Evolutionary conservation across 2,888 invertebrate genomes (phyloP), one percentile per base, ranked within the genome.

Genomic region (Heterodera filipjevi): DNA sequence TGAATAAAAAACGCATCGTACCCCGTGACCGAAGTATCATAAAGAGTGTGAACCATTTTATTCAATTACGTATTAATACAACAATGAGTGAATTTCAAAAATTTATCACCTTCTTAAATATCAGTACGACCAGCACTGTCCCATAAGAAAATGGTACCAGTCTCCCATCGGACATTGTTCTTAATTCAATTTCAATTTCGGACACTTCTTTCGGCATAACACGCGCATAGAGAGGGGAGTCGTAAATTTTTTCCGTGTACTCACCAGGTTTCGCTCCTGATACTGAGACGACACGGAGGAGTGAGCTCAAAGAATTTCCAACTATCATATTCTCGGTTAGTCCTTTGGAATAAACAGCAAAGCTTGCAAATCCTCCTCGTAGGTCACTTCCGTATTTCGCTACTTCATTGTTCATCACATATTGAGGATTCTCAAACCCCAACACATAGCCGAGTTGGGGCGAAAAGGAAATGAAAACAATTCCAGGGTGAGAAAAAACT

Each of bases 241-340:
- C 33, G 35, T 59, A 76, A 77, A 77, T 75, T n/a, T 73, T 30
- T 44, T 78, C 49, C 14, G 35, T 19, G 72, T 75, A 46, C 44
- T 77, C 75, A 6, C 64, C 72, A 5, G 64, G 59, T n/a, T n/a
- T 22, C 27, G n/a, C 46, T 12, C 77, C 77, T 35, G 72, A 49
- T 30, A 77, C 77, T 39, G 70, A n/a, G 30, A 71, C 77, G 12
- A 77, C 59, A n/a, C 77, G 46, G 10, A 78, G 46, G 0, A 77
- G 30, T 33, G 77, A 39, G 19, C 22, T 46, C 33, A 46, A 8
- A 0, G n/a, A 49, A 44, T 77, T 71, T n/a, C 77, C 77, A 16
- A 77, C 33, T 10, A 75, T 77, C 35, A 71, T 77, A 75, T 77
- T 70, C 32, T 77, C 53, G 22, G 71, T 71, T 77, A 77, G n/a